A percentile compares a stretch with the other conserved stretches of the same genome.
Evolutionary conservation across 2,113 vertebrate genomes (phyloP).

Genomic region (Chaetops frenatus): DNA sequence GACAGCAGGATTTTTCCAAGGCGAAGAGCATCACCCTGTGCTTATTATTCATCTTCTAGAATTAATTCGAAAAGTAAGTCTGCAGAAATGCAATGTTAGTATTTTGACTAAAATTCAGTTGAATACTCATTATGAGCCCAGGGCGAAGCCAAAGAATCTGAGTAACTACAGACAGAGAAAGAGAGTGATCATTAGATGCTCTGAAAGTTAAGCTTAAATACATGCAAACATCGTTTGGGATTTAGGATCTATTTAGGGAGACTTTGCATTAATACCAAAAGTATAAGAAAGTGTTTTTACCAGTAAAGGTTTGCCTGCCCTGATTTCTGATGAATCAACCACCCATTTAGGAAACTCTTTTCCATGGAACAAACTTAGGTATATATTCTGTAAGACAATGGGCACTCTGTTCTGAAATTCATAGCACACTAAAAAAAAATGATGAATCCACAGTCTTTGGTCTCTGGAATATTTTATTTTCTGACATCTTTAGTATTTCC

Average conservation of each 20-base stretch:
- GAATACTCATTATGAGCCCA: background rate
- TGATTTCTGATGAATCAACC: background rate
- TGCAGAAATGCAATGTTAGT: background rate
- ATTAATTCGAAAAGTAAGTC: background rate
- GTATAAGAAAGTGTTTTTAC: background rate
- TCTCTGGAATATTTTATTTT: background rate
- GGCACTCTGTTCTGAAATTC: background rate
- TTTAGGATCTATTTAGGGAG: background rate
- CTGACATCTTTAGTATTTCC: background rate
- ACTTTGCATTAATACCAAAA: background rate
- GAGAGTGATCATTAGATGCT: background rate
- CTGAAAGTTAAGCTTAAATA: background rate
- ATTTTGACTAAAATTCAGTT: constrained; percentile 4
- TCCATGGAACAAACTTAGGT: rapidly evolving
- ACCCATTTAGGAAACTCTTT: background rate
- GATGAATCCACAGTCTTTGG: background rate
- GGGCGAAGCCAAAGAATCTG: background rate
- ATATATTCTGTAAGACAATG: background rate
- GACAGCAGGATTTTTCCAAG: background rate
- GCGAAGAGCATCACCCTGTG: background rate
- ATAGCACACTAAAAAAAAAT: background rate
- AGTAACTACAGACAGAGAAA: background rate
- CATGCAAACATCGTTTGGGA: background rate
- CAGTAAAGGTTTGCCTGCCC: background rate
- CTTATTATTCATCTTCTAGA: background rate